Evolutionary conservation across 2,113 vertebrate species (phyloP), one percentile per base, ranked within the genome.

Genomic region (Pteropus alecto): DNA sequence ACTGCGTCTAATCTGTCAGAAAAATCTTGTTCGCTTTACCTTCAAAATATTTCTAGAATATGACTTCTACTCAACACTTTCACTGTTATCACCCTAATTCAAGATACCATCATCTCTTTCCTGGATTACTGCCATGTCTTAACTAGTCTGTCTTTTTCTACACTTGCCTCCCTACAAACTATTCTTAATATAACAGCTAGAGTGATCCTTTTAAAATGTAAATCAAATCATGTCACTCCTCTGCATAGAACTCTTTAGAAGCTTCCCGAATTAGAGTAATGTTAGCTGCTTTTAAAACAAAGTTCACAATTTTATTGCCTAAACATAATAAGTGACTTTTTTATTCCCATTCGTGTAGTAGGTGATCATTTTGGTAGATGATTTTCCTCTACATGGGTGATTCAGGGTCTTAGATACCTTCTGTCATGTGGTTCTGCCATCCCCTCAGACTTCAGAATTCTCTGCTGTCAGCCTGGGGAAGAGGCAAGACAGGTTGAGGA

Each of bases 231-330:
- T 60, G 28, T 79, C 54, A 70, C 30, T 76, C 63, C 33, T 60
- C 60, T 88, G 41, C 48, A 79, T 78, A 65, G 78, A 70, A 70
- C 41, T 76, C 28, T 60, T 54, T 30, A 56, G 85, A 86, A 82
- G 35, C 30, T 93, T 82, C 41, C 35, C 87, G 61, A 70, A 38
- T 85, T 79, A 81, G 21, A 89, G 26, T 90, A 71, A 65, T 79
- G n/a, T 26, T 88, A 63, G 7, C 68, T 92, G 28, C 48, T 95
- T 90, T 93, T 95, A 90, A 87, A 92, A 58, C 56, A 65, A 84
- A 84, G 63, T 46, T 21, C 41, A 41, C 6, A 65, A 22, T 87
- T 82, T 86, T 87, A 56, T 58, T 91, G 74, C 1, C 54, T 97
- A 63, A 90, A 48, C 43, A 60, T 3, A 85, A 24, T 67, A 71